A percentile compares a stretch with the other conserved stretches of the same genome.
These are phyloP conservation scores for Sarotherodon lohbergeri DNA, from an alignment of 2,113 vertebrate genomes.

Conservation along the genomic window DNA sequence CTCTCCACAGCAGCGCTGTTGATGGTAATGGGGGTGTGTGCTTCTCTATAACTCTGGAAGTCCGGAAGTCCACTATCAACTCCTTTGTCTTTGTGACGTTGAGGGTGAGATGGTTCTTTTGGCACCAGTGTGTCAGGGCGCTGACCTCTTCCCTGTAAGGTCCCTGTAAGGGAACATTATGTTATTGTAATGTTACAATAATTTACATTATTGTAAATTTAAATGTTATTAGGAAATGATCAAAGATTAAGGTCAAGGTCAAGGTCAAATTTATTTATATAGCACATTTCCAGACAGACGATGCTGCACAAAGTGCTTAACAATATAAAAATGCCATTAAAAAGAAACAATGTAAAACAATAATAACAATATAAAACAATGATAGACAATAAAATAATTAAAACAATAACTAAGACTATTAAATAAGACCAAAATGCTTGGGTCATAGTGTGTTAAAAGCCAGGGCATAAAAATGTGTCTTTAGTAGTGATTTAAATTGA, in stretches of 20 bases:
- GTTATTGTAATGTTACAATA: background rate
- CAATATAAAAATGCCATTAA: background rate
- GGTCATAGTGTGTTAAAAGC: background rate
- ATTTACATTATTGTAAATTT: rapidly evolving
- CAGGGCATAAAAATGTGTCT: background rate
- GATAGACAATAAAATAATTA: background rate
- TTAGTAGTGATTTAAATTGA: rapidly evolving
- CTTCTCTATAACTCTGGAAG: background rate
- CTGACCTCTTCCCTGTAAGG: background rate
- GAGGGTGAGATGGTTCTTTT: background rate
- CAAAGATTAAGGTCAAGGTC: too few species aligned
- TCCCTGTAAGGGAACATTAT: rapidly evolving
- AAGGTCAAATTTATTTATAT: background rate
- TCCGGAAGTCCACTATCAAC: background rate
- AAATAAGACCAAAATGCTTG: background rate
- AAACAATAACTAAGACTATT: background rate
- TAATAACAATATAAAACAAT: background rate
- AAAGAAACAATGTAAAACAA: background rate
- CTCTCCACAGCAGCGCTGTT: background rate
- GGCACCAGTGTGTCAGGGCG: background rate
- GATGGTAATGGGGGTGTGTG: background rate
- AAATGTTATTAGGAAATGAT: background rate
- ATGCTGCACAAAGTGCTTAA: background rate
- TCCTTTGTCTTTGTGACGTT: background rate
- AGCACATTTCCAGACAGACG: background rate